Conservation (phyloP, 1,140 invertebrate genomes). For the Drosophila miranda region DNA sequence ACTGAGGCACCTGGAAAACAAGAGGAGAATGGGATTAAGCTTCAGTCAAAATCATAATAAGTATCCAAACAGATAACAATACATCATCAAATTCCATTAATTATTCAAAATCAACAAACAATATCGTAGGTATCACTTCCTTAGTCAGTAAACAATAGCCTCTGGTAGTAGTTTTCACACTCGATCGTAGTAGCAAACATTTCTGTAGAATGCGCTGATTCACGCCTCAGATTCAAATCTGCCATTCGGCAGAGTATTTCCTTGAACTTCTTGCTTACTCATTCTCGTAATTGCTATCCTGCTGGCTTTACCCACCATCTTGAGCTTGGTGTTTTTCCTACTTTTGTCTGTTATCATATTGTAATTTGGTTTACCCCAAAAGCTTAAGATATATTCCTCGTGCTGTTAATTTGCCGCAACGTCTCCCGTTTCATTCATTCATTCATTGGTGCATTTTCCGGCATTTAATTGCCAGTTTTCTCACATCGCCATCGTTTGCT, state of each 20-base stretch:
- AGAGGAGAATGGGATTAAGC: too few species aligned
- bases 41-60: too few species aligned
- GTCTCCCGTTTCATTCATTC: constrained; percentile 25
- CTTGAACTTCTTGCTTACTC: not conserved
- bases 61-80: too few species aligned
- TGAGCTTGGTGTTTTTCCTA: constrained; percentile 14
- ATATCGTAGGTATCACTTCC: too few species aligned
- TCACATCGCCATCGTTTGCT: constrained; percentile 52
- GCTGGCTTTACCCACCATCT: constrained; percentile 14
- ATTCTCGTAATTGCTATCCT: not conserved
- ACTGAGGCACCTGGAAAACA: constrained; percentile 57
- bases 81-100: too few species aligned
- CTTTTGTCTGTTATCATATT: constrained; percentile 3
- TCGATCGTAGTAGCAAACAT: too few species aligned
- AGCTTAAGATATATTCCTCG: constrained; percentile 8
- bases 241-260: not conserved
- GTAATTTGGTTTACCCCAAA: constrained; percentile 11
- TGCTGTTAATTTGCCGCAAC: constrained; percentile 13
- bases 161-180: not conserved
- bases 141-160: not conserved
- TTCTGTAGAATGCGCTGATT: too few species aligned
- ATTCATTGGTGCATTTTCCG: constrained; percentile 49
- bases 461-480: constrained; percentile 66
- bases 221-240: too few species aligned
- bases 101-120: too few species aligned